A percentile compares a stretch with the other conserved stretches of the same genome.
Evolutionary conservation across 2,888 invertebrate species (phyloP).

Genomic region (Enchytraeus crypticus): DNA sequence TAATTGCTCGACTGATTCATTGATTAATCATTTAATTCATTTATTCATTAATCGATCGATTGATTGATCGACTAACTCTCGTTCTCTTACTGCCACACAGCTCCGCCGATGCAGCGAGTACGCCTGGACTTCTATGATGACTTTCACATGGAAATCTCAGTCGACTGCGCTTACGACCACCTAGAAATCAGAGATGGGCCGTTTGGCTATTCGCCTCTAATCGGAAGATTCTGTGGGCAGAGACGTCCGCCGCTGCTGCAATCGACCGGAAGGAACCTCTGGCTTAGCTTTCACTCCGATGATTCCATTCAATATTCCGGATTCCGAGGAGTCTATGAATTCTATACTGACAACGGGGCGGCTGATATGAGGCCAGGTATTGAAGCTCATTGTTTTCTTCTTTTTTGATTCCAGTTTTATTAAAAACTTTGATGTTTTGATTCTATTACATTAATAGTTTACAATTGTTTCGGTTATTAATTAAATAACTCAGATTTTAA

Average conservation of each 20-base stretch:
- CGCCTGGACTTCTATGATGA: constrained; percentile 70
- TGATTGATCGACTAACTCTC: not conserved
- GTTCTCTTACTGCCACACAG: constrained; percentile 29
- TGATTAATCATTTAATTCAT: no score
- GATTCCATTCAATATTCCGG: constrained; percentile 70
- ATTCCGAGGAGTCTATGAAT: constrained; percentile 66
- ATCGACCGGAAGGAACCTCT: constrained; percentile 65
- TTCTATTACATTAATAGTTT: no score
- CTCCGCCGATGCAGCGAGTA: constrained; percentile 52
- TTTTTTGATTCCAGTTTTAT: no score
- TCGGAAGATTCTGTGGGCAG: constrained; percentile 62
- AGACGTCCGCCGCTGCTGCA: constrained; percentile 65
- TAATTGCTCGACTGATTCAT: no score
- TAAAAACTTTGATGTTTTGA: no score
- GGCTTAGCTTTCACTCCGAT: constrained; percentile 72
- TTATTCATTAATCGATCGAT: no score
- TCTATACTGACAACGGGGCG: constrained; percentile 8
- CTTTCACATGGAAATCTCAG: constrained; percentile 59
- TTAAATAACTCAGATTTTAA: no score
- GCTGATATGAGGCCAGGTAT: no score
- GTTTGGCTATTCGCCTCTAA: constrained; percentile 55
- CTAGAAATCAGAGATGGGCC: constrained; percentile 74
- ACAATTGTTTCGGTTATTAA: no score
- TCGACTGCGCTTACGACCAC: constrained; percentile 68
- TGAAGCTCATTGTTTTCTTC: no score